Evolutionary conservation across 1,140 invertebrate genomes (phyloP), one percentile per base, ranked within the genome.

Genomic region (Uloborus diversus): DNA sequence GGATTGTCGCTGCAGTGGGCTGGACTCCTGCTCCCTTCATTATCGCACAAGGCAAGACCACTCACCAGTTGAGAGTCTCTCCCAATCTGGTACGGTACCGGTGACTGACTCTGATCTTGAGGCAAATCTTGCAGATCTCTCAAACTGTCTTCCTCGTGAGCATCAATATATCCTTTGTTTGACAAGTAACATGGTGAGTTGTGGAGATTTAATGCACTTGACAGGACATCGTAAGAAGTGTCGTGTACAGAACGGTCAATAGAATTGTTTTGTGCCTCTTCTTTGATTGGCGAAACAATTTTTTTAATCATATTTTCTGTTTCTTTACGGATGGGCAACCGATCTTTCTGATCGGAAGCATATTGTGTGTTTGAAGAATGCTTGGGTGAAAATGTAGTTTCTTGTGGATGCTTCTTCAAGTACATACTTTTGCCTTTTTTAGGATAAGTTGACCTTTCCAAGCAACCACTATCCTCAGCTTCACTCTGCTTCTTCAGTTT

Each of bases 401-500:
- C 64, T n/a, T n/a, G 30, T 28, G 47, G 64, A 3, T 42, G 37
- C 23, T 61, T 69, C 17, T 28, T 68, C 20, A 47, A 42, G 1
- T 66, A 27, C 1, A 53, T 35, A 7, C 23, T 33, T 49, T 51
- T 57, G 11, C 64, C 53, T 2, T 68, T 68, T 28, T 79, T 79
- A 20, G 76, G 76, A n/a, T 79, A 79, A 25, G 76, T 79, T 3
- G 76, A 68, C 35, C 76, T 61, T 61, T 79, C 76, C 1, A 79
- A 49, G 17, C 35, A 42, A 35, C 28, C n/a, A 11, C 32, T 27
- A 17, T 79, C 76, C 35, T 79, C 76, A 47, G 17, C 20, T 61
- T 79, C 65, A 33, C 33, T 80, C 56, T 80, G 79, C 47, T 80
- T 80, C 56, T 80, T 80, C 68, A 80, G 47, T 73, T 80, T 80